phyloP scores from a whole-genome alignment of 2,888 invertebrate genomes.

The Philhelius pedissequus region DNA sequence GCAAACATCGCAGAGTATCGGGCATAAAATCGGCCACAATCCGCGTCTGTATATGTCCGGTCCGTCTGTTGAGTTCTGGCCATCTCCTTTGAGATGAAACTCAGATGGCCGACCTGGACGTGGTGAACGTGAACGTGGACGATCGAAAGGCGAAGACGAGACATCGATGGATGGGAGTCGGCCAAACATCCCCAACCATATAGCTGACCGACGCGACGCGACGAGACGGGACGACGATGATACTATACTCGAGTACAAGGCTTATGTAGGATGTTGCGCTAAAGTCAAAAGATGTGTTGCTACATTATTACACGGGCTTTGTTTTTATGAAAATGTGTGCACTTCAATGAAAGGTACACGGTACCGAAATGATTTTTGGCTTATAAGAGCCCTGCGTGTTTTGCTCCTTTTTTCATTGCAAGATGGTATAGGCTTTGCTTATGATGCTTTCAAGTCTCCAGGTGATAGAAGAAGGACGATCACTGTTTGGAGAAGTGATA shows the following conservation, averaged over 20 bases:
- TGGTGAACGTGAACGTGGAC: not conserved
- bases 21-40: conserved; percentile 67
- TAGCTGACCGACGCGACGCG: not conserved
- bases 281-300: conserved; percentile 68
- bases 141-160: conserved; percentile 7
- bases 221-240: not conserved
- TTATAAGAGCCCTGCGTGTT: conserved; percentile 2
- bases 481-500: conserved; percentile 45
- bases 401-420: not conserved
- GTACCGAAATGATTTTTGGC: conserved; percentile 63
- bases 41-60: conserved; percentile 60
- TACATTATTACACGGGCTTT: conserved; percentile 69
- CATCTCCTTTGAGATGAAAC: conserved; percentile 53
- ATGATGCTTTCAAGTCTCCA: not conserved
- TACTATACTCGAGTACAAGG: not conserved
- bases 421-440: not conserved
- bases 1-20: conserved; percentile 54
- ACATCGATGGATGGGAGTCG: conserved; percentile 64
- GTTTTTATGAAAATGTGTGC: conserved; percentile 68
- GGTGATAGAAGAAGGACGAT: conserved; percentile 5
- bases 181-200: conserved; percentile 2
- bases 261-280: conserved; percentile 64
- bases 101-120: conserved; percentile 50
- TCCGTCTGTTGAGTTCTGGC: conserved; percentile 28
- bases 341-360: conserved; percentile 66